phyloP scores from a whole-genome alignment of 2,888 invertebrate genomes.

The Baccha elongata region DNA sequence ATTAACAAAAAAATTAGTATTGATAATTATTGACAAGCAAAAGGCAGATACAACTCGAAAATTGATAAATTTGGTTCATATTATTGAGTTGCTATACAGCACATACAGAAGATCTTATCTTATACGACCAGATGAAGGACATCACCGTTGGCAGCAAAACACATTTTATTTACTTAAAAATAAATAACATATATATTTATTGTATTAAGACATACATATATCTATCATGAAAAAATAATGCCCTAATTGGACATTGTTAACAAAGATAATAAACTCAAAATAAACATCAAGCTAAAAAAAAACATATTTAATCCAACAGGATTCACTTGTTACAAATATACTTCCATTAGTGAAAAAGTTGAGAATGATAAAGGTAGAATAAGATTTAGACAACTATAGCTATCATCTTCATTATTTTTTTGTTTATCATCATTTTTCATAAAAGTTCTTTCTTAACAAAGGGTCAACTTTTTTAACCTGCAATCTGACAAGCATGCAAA shows the following conservation, averaged over 20 bases:
- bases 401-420: background rate
- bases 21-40: no score
- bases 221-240: no score
- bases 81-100: no score
- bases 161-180: no score
- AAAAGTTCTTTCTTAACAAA: background rate
- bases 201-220: no score
- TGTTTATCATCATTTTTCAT: conserved; percentile 1
- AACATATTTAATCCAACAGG: background rate
- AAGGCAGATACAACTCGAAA: no score
- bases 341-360: background rate
- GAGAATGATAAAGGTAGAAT: conserved; percentile 14
- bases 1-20: no score
- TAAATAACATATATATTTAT: no score
- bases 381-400: conserved; percentile 4
- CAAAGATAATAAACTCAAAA: background rate
- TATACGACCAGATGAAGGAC: no score
- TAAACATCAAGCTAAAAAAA: background rate
- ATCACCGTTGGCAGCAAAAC: no score
- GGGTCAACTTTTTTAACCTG: conserved; percentile 15
- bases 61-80: no score
- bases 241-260: background rate
- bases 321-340: background rate
- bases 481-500: conserved; percentile 23
- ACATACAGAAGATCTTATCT: no score